Evolutionary conservation across 92 coral and sea anemone species (phyloP).

Genomic region (Parazoanthus darwini): DNA sequence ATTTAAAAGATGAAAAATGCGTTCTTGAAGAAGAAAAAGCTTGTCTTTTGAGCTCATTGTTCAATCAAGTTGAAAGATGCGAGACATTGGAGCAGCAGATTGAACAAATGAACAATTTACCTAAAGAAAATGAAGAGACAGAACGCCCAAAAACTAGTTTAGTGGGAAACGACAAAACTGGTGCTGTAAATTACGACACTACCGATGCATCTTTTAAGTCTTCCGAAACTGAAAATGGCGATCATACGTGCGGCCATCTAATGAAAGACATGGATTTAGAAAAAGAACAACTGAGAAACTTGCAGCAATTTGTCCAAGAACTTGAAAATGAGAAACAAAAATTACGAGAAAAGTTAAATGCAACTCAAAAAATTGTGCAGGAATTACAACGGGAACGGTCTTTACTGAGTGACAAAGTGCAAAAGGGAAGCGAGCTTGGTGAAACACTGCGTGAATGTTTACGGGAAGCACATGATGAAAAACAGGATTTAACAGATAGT

Average conservation of each 20-base stretch:
- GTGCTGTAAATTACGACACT: slow-evolving; percentile 9
- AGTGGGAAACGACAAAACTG: slow-evolving; percentile 49
- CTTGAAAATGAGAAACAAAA: slow-evolving; percentile 77
- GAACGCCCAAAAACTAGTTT: neutral
- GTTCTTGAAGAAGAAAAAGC: slow-evolving; percentile 82
- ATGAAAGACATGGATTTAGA: slow-evolving; percentile 9
- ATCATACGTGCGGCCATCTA: neutral
- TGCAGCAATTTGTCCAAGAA: slow-evolving; percentile 59
- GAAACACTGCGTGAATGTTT: slow-evolving; percentile 80
- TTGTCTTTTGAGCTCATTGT: slow-evolving; percentile 82
- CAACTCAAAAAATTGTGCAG: slow-evolving; percentile 65
- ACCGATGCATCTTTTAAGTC: slow-evolving; percentile 35
- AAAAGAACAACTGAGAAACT: slow-evolving; percentile 36
- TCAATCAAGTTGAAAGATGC: slow-evolving; percentile 90
- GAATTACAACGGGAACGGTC: slow-evolving; percentile 75
- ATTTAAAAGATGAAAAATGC: slow-evolving; percentile 72
- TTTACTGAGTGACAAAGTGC: slow-evolving; percentile 62
- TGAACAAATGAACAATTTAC: slow-evolving; percentile 53
- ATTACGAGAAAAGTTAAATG: slow-evolving; percentile 65
- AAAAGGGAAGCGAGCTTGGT: slow-evolving; percentile 67
- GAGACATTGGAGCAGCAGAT: slow-evolving; percentile 89
- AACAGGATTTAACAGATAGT: slow-evolving; percentile 74
- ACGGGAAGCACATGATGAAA: slow-evolving; percentile 85
- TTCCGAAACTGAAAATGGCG: neutral
- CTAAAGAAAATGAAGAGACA: slow-evolving; percentile 32